Base-by-base conservation (phyloP, 2,113 vertebrate species). In the Puntigrus tetrazona region DNA sequence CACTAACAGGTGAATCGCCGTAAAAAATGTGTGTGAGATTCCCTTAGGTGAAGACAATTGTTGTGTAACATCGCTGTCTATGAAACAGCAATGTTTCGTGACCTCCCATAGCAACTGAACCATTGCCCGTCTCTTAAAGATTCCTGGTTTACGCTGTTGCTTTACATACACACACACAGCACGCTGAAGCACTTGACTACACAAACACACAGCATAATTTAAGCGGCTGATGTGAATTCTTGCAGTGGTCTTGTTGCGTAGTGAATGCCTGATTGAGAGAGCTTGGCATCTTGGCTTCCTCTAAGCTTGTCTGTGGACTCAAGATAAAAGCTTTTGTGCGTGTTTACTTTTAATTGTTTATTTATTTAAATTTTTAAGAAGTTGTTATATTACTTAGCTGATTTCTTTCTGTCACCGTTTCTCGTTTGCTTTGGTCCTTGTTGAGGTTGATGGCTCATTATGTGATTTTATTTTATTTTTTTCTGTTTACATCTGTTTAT, bases 301-400 rank as follows among this genome's bases (percentile, higher is more conserved):
- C 91, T 90, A 93, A 93, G 82, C 91, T 90, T 92, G 92, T 93
- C 92, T 91, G 90, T 77, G 50, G 86, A 88, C 84, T 74, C 83
- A 83, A 93, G 93, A 94, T 94, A 94, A 94, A 93, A 86, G 79
- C 47, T 31, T 90, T 86, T 88, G 69, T 81, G 22, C 84, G 0
- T 87, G 55, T 80, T 52, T 80, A 65, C 83, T 81, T 85, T 74
- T 41, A 79, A 63, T 75, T 59, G 55, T 79, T 41, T 76, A 29
- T 87, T 52, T 70, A 61, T 45, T 27, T 78, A 20, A 63, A 59
- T 63, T 36, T 83, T 20, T 85, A 47, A 47, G 38, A 84, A 82
- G 50, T 22, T 78, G 41, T 36, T 25, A 8, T 6, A 45, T 63
- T 31, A 74, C 29, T 13, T 9, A 27, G 45, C 61, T 52, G 45